Evolutionary conservation across 2,797 vertebrate species (phyloP), one percentile per base, ranked within the genome.

Genomic region (Eidolon dupreanum): DNA sequence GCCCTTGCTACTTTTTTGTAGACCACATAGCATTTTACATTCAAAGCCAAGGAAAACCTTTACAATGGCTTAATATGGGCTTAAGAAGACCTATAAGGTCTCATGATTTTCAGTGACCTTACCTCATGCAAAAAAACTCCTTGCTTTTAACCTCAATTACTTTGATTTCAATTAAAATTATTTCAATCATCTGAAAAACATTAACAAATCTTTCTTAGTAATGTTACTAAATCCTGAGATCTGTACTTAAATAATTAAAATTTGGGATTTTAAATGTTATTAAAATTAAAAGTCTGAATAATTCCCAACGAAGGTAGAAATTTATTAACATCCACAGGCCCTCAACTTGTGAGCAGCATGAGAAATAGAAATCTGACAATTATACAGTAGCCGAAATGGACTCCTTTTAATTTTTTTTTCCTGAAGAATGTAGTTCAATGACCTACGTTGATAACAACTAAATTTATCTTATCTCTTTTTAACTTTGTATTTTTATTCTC

Each of bases 41-140:
- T 65, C 41, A 88, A 96, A 96, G 96, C 90, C 95, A 95, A 96
- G 31, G 77, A 95, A 97, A 97, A 93, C 49, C 70, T 96, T 96
- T 96, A 94, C 88, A 96, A 91, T 89, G 38, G 71, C 79, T 94
- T 97, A 92, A 91, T 81, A 93, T 5, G 16, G 36, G 43, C 90
- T 97, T 95, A 94, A 96, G 90, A 97, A 97, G 87, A 70, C 55
- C 82, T 86, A 91, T 20, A 84, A 93, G 87, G n/a, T 86, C 88
- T 96, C 92, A 22, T 96, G 96, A 90, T 90, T 97, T 94, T 90
- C 49, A 77, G 55, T 78, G 41, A 55, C 33, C 26, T 90, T 79
- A 57, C 65, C 77, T 93, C 68, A 59, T 28, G 1, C 63, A 93
- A 73, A 88, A 94, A 96, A 61, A 93, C 94, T 93, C 77, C 59